Evolutionary conservation across 2,888 invertebrate genomes (phyloP).

Genomic region (Teinopalpus imperialis): DNA sequence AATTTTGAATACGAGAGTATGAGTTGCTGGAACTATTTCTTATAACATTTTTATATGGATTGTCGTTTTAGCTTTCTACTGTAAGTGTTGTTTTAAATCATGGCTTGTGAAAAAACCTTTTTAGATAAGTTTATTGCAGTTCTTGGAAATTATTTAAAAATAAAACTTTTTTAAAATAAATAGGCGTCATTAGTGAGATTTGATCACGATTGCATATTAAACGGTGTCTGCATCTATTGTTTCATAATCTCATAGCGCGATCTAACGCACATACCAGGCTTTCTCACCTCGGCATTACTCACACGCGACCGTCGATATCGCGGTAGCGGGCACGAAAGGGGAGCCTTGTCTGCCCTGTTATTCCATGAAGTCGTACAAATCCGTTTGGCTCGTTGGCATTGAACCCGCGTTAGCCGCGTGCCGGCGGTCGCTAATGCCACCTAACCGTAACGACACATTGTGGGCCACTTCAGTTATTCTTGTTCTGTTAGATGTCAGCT

Average conservation of each 20-base stretch:
- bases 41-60: too few relatives aligned
- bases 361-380: constrained; percentile 51
- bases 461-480: constrained; percentile 24
- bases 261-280: constrained; percentile 7
- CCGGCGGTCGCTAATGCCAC: constrained; percentile 44
- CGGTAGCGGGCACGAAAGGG: constrained; percentile 15
- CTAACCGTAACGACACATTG: constrained; percentile 47
- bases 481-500: constrained; percentile 20
- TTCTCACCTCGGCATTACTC: constrained; percentile 1
- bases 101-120: too few relatives aligned
- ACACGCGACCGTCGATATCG: constrained; percentile 18
- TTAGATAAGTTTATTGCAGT: too few relatives aligned
- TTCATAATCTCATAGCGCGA: constrained; percentile 17
- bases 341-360: constrained; percentile 28
- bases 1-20: too few relatives aligned
- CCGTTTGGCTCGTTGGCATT: constrained; percentile 36
- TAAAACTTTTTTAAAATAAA: constrained; percentile 1
- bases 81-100: too few relatives aligned
- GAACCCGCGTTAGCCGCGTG: constrained; percentile 40
- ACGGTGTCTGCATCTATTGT: constrained; percentile 17
- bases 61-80: too few relatives aligned
- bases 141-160: background rate
- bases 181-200: constrained; percentile 9
- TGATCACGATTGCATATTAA: constrained; percentile 10
- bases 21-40: too few relatives aligned